A percentile compares a stretch with the other conserved stretches of the same genome.
These are phyloP conservation scores for Xenentodon cancila DNA, from an alignment of 2,797 vertebrate genomes.

Conservation along the genomic window DNA sequence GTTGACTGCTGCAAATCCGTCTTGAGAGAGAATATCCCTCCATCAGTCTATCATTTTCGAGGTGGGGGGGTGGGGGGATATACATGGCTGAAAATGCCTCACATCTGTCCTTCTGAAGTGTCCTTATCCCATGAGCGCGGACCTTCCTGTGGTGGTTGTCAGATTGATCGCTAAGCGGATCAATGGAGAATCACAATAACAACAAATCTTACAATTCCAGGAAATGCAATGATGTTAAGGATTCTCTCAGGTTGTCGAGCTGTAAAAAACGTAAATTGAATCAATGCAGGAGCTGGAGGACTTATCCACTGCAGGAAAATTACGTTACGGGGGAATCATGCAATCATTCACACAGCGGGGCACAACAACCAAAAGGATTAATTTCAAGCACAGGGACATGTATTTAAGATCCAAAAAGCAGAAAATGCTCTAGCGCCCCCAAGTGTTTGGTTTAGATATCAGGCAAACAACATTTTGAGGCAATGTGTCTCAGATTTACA, in stretches of 20 bases:
- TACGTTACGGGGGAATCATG: slow-evolving; percentile 31
- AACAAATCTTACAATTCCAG: slow-evolving; percentile 11
- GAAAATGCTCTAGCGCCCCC: slow-evolving; percentile 69
- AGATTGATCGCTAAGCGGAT: slow-evolving; percentile 13
- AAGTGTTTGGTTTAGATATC: slow-evolving; percentile 44
- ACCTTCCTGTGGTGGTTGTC: slow-evolving; percentile 5
- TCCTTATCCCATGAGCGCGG: slow-evolving; percentile 11
- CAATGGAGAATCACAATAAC: slow-evolving; percentile 4
- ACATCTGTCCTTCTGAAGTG: slow-evolving; percentile 13
- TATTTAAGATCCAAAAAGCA: not conserved
- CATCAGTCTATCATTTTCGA: not conserved
- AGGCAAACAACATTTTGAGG: not conserved
- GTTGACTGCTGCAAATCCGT: not conserved
- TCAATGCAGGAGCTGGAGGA: slow-evolving; percentile 13
- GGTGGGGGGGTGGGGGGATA: not conserved
- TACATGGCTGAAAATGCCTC: not conserved
- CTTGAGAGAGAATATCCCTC: not conserved
- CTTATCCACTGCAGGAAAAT: slow-evolving; percentile 22
- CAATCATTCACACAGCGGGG: slow-evolving; percentile 35
- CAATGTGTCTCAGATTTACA: not conserved
- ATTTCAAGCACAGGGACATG: slow-evolving; percentile 18
- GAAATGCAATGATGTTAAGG: slow-evolving; percentile 19
- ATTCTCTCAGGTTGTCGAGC: slow-evolving; percentile 20
- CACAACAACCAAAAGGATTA: slow-evolving; percentile 35
- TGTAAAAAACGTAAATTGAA: slow-evolving; percentile 24